These are phyloP conservation scores for Lagodon rhomboides DNA, from an alignment of 2,797 vertebrate genomes.

Conservation along the genomic window DNA sequence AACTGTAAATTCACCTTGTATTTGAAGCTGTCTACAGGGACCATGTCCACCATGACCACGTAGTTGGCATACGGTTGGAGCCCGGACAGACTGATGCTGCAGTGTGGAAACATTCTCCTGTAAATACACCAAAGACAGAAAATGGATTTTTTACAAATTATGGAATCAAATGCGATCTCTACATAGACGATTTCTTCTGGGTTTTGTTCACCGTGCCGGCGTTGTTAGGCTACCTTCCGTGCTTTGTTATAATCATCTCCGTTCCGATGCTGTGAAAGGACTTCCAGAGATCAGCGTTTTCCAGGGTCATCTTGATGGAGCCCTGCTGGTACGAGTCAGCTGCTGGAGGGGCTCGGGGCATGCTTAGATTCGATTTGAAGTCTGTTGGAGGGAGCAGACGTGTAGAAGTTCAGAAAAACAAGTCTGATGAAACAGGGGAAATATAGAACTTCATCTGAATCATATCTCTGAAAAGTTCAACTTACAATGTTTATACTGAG, in stretches of 20 bases:
- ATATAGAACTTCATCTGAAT: background rate
- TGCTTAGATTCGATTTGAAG: slow-evolving; percentile 44
- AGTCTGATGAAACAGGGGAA: background rate
- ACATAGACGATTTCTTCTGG: background rate
- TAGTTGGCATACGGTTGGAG: slow-evolving; percentile 88
- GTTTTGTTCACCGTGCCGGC: background rate
- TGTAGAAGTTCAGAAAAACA: background rate
- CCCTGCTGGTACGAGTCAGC: slow-evolving; percentile 71
- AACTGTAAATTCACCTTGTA: slow-evolving; percentile 87
- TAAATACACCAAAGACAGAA: slow-evolving; percentile 1
- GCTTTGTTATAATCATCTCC: slow-evolving; percentile 91
- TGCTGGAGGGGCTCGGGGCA: slow-evolving; percentile 37
- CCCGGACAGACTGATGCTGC: slow-evolving; percentile 87
- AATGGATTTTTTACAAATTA: background rate
- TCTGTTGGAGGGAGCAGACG: slow-evolving; percentile 54
- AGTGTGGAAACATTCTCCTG: slow-evolving; percentile 92
- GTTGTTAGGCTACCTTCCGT: slow-evolving; percentile 85
- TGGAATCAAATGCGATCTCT: background rate
- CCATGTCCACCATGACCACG: slow-evolving; percentile 88
- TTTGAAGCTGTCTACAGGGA: slow-evolving; percentile 88
- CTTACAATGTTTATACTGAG: background rate
- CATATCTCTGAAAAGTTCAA: background rate
- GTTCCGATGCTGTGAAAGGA: slow-evolving; percentile 86
- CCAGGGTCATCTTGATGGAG: slow-evolving; percentile 78
- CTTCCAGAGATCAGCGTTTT: slow-evolving; percentile 87